Conservation (phyloP, 2,888 invertebrate species). For the Cordilura impudica region DNA sequence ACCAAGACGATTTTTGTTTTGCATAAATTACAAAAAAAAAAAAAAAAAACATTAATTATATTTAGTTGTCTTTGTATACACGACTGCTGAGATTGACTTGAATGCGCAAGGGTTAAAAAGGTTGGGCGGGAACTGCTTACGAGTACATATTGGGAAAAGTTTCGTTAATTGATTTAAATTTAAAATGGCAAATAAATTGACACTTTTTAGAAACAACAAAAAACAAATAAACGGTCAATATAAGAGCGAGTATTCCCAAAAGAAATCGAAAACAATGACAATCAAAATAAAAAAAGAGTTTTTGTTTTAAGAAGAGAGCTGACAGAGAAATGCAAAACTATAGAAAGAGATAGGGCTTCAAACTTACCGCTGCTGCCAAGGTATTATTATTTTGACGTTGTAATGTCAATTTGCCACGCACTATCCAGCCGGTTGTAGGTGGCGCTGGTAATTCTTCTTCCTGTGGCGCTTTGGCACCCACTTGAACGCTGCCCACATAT, state of each 20-base stretch:
- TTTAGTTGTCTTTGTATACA: slow-evolving; percentile 41
- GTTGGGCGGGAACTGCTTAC: slow-evolving; percentile 37
- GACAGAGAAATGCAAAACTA: not conserved
- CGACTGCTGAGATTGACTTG: slow-evolving; percentile 45
- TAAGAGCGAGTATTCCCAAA: not conserved
- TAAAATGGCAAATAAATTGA: slow-evolving; percentile 58
- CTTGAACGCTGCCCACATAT: slow-evolving; percentile 76
- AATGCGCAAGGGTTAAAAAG: slow-evolving; percentile 52
- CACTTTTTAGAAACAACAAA: slow-evolving; percentile 35
- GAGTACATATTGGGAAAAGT: slow-evolving; percentile 36
- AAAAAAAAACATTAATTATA: slow-evolving; percentile 7
- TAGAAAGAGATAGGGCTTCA: not conserved
- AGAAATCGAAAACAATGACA: not conserved
- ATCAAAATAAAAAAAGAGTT: not conserved
- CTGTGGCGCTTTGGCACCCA: slow-evolving; percentile 76
- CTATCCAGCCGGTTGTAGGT: slow-evolving; percentile 77
- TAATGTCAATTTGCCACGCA: slow-evolving; percentile 75
- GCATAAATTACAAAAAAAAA: not conserved
- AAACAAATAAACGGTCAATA: not conserved
- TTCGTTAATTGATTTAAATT: slow-evolving; percentile 59
- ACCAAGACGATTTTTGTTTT: not conserved
- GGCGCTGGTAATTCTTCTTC: slow-evolving; percentile 75
- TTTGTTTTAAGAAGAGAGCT: not conserved
- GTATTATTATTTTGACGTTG: slow-evolving; percentile 73
- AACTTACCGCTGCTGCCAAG: slow-evolving; percentile 77